Conservation (phyloP, 2,888 invertebrate genomes). For the Biston betularia region DNA sequence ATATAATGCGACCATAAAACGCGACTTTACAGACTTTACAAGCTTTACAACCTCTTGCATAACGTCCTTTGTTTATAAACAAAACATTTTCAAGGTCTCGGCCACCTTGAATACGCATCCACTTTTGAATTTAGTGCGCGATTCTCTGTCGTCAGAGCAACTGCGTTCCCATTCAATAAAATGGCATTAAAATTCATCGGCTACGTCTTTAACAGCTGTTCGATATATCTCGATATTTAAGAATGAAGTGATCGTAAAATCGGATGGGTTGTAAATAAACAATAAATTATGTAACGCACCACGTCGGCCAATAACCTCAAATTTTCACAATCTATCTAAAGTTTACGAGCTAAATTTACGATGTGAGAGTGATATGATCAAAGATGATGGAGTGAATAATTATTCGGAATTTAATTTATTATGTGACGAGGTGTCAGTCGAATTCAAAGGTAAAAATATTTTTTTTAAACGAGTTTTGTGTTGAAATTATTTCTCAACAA, state of each 20-base stretch:
- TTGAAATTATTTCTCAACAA: background rate
- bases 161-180: conserved; percentile 30
- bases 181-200: conserved; percentile 66
- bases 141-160: conserved; percentile 55
- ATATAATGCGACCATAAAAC: conserved; percentile 83
- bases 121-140: conserved; percentile 66
- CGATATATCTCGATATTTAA: conserved; percentile 42
- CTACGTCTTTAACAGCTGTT: conserved; percentile 48
- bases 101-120: conserved; percentile 63
- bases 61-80: conserved; percentile 85
- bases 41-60: conserved; percentile 76
- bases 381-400: conserved; percentile 50
- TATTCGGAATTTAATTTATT: conserved; percentile 50
- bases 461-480: conserved; percentile 24
- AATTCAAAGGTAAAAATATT: conserved; percentile 23
- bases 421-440: conserved; percentile 44
- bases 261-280: conserved; percentile 61
- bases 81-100: conserved; percentile 77
- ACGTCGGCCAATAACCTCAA: conserved; percentile 52
- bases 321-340: conserved; percentile 51
- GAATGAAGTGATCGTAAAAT: conserved; percentile 54
- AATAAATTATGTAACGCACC: conserved; percentile 57
- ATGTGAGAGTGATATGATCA: conserved; percentile 47
- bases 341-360: conserved; percentile 56
- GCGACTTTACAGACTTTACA: conserved; percentile 67